phyloP scores from a whole-genome alignment of 2,797 vertebrate genomes.

The Loris lydekkerianus region DNA sequence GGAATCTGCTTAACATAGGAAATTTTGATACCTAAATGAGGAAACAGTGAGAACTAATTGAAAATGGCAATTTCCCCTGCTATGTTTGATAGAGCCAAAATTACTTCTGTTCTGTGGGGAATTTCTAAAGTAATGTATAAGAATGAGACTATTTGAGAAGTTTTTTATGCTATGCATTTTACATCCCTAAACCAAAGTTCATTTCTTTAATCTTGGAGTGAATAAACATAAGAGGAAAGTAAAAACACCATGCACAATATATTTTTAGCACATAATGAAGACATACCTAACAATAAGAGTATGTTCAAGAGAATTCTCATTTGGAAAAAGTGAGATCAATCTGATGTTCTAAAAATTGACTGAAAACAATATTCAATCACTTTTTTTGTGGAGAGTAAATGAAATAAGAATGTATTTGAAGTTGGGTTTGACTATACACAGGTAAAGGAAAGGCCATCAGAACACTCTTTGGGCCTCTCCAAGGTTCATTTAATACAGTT shows the following conservation, averaged over 20 bases:
- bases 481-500: background rate
- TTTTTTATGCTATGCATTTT: constrained; percentile 3
- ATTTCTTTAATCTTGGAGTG: constrained; percentile 47
- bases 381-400: background rate
- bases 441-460: background rate
- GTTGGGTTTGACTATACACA: background rate
- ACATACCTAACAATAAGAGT: background rate
- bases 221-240: background rate
- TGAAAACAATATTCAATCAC: background rate
- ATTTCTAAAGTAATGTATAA: constrained; percentile 63
- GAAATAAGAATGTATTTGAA: background rate
- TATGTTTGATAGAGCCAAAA: constrained; percentile 75
- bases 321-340: background rate
- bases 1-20: constrained; percentile 12
- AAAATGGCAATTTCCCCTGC: constrained; percentile 69
- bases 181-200: constrained; percentile 31
- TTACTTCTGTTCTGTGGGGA: constrained; percentile 65
- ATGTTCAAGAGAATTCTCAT: constrained; percentile 40
- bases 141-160: constrained; percentile 48
- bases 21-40: constrained; percentile 69
- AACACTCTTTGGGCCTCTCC: background rate
- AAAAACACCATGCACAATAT: constrained; percentile 4
- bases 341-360: constrained; percentile 11
- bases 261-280: background rate
- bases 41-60: constrained; percentile 71